Evolutionary conservation across 2,888 invertebrate species (phyloP).

Genomic region (Watsonalla cultraria): DNA sequence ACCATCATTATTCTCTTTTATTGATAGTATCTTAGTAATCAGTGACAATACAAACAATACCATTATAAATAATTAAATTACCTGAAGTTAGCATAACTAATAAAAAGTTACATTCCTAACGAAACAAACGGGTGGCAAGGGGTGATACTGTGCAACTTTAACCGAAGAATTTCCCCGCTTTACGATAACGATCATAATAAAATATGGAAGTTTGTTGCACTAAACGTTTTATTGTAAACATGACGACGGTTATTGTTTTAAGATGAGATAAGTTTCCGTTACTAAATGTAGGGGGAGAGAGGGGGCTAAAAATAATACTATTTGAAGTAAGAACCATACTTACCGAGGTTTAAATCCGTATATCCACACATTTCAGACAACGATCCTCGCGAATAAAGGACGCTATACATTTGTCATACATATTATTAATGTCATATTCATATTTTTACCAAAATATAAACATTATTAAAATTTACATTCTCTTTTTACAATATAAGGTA

Average conservation of each 20-base stretch:
- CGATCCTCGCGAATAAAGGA: background rate
- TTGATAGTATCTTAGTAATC: no score
- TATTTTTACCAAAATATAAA: no score
- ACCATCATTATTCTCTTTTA: no score
- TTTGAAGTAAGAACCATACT: no score
- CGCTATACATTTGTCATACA: no score
- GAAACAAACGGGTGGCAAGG: slow-evolving; percentile 56
- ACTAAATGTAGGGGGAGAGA: background rate
- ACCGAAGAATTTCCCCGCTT: slow-evolving; percentile 56
- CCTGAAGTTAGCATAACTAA: background rate
- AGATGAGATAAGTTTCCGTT: slow-evolving; percentile 18
- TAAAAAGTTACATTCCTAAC: slow-evolving; percentile 60
- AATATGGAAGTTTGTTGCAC: slow-evolving; percentile 76
- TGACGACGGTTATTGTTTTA: slow-evolving; percentile 48
- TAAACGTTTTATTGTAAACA: slow-evolving; percentile 76
- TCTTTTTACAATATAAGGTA: no score
- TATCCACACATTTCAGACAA: background rate
- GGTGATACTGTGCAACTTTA: slow-evolving; percentile 53
- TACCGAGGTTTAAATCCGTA: background rate
- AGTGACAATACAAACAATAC: background rate
- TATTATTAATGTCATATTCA: slow-evolving; percentile 1
- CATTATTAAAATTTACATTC: background rate
- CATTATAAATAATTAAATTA: background rate
- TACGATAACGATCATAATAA: slow-evolving; percentile 78
- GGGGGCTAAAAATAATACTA: background rate